Conservation (phyloP, 2,888 invertebrate species). For the Allacma fusca region DNA sequence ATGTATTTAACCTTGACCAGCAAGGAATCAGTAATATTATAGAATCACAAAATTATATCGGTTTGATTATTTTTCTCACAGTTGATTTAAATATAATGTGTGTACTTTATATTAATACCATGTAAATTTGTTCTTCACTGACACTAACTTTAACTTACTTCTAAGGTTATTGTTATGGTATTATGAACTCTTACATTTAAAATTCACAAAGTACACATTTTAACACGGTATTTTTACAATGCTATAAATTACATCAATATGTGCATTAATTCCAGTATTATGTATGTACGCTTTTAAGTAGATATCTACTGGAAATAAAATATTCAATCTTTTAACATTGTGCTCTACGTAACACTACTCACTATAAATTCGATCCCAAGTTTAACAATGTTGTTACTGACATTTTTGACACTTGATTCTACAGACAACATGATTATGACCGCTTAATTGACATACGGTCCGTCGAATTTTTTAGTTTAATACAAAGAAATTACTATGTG, state of each 20-base stretch:
- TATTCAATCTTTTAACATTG: neutral
- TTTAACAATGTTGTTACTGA: neutral
- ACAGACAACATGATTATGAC: neutral
- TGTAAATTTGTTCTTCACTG: neutral
- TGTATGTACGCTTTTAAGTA: neutral
- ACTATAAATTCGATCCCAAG: constrained; percentile 12
- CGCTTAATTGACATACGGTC: neutral
- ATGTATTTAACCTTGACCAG: constrained; percentile 33
- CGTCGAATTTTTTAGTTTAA: no score
- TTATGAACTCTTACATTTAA: neutral
- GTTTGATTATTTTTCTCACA: neutral
- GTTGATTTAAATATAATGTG: constrained; percentile 13
- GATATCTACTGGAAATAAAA: neutral
- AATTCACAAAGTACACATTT: neutral
- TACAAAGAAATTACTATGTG: no score
- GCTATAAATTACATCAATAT: neutral
- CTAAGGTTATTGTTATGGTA: neutral
- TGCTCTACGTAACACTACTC: neutral
- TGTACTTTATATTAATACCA: neutral
- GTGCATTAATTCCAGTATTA: neutral
- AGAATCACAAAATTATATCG: constrained; percentile 27
- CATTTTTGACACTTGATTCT: constrained; percentile 10
- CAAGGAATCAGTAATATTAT: constrained; percentile 16
- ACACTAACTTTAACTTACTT: neutral
- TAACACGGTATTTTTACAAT: neutral